These are phyloP conservation scores for Caenorhabditis drosophilae DNA, from an alignment of 2,888 invertebrate species.

Conservation along the genomic window DNA sequence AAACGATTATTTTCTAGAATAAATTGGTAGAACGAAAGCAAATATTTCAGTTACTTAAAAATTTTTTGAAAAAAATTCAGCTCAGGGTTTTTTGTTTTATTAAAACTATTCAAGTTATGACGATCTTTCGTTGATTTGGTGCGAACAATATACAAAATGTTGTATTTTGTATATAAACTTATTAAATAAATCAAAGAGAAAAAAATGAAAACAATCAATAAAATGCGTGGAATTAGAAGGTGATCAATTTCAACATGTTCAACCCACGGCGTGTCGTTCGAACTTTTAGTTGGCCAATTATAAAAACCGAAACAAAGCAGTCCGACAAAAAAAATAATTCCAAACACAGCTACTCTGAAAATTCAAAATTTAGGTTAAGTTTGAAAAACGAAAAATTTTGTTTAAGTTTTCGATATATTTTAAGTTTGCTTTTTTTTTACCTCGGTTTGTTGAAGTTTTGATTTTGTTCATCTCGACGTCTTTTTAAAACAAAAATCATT, in stretches of 20 bases:
- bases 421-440: too few species aligned
- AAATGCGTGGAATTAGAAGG: conserved; percentile 17
- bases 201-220: conserved; percentile 14
- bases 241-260: conserved; percentile 11
- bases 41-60: neutral
- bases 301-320: conserved; percentile 2
- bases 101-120: neutral
- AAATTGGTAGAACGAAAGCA: too few species aligned
- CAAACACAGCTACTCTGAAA: conserved; percentile 18
- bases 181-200: conserved; percentile 5
- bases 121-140: conserved; percentile 11
- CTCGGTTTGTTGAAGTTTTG: too few species aligned
- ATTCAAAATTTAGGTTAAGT: neutral
- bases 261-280: conserved; percentile 8
- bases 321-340: conserved; percentile 3
- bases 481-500: neutral
- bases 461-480: neutral
- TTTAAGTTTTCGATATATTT: too few species aligned
- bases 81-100: neutral
- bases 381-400: too few species aligned
- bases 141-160: conserved; percentile 19
- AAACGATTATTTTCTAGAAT: neutral
- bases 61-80: neutral
- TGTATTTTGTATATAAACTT: conserved; percentile 12
- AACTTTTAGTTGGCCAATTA: conserved; percentile 20